Evolutionary conservation across 1,140 invertebrate species (phyloP), one percentile per base, ranked within the genome.

Genomic region (Colletes latitarsis): DNA sequence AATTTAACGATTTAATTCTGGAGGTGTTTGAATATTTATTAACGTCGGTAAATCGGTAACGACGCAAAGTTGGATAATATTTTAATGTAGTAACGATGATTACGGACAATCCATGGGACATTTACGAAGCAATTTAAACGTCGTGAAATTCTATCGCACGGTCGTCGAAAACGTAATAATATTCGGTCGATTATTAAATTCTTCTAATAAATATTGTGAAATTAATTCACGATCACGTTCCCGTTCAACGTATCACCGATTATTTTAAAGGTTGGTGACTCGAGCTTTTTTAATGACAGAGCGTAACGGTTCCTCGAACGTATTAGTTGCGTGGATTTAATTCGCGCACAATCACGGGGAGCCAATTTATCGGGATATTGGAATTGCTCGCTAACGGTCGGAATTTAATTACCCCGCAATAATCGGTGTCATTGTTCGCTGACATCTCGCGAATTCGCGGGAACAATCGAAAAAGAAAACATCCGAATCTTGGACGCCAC

Each of bases 351-450:
- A 58, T 62, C 21, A 3, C 9, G 9, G 6, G 43, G 1, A 9
- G 8, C 67, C 67, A 70, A 52, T 77, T 77, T 62, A 70, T 69
- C 53, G 64, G 66, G 5, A 77, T 60, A 70, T 70, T 62, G 46
- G 43, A 62, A 70, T 77, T 70, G 67, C 12, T 77, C 53, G 55
- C 10, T 60, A 70, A 70, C 55, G 21, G 21, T 41, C 39, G 46
- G 60, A 77, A 77, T 70, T 62, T 77, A 55, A 77, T 77, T 69
- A 77, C 52, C 12, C 10, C 14, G 43, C 55, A 5, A 17, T 70
- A 60, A 62, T 52, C 57, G 30, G 6, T 14, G 30, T 77, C 21
- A 71, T 77, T 62, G 75, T 30, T 14, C 21, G 30, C 10, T 70
- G 66, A 52, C 14, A 57, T 46, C 70, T 30, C n/a, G 17, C 39